Percentiles rank a stretch among this genome's conserved stretches.
Evolutionary conservation across 2,797 vertebrate species (phyloP).

Genomic region (Leucoraja ocellata): DNA sequence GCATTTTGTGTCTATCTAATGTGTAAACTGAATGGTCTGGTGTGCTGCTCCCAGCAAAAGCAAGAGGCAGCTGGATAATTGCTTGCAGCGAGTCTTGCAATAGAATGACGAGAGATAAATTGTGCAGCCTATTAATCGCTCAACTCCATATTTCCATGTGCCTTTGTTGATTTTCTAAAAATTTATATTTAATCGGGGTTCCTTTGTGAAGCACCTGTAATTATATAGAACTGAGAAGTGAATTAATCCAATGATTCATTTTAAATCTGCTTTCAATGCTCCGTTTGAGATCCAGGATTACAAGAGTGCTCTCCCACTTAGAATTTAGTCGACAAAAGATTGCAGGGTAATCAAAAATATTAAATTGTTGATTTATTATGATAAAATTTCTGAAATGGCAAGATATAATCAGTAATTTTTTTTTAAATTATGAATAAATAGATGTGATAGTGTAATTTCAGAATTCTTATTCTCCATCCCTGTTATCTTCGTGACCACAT

Average conservation of each 20-base stretch:
- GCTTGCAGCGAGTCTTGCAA: not conserved
- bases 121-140: not conserved
- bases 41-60: not conserved
- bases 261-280: not conserved
- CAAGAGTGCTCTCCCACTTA: not conserved
- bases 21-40: not conserved
- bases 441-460: not conserved
- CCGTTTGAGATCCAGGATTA: not conserved
- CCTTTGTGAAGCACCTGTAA: not conserved
- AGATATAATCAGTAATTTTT: not conserved
- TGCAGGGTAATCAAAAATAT: not conserved
- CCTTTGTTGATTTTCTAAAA: not conserved
- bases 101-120: not conserved
- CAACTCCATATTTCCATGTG: not conserved
- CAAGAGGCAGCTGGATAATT: not conserved
- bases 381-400: not conserved
- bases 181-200: not conserved
- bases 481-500: not conserved
- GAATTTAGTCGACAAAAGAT: not conserved
- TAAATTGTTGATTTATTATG: not conserved
- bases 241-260: not conserved
- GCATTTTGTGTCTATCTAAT: too few species aligned
- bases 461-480: not conserved
- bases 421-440: not conserved
- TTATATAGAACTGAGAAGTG: not conserved